phyloP scores from a whole-genome alignment of 53 echinoderm and acorn worm species.

The Patiria pectinifera region DNA sequence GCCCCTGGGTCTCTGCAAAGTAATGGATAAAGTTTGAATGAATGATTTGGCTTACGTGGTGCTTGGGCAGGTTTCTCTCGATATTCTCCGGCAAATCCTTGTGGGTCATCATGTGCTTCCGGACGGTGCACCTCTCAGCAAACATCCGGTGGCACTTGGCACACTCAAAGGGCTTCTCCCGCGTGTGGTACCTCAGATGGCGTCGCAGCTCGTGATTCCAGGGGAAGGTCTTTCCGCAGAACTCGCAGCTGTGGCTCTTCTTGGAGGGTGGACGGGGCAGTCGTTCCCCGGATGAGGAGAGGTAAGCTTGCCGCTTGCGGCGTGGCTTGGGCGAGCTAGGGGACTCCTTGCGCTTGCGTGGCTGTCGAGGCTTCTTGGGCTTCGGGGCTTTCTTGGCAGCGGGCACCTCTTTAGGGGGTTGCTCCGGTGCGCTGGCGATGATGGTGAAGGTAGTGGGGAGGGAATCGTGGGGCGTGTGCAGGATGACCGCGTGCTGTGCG shows the following conservation, averaged over 20 bases:
- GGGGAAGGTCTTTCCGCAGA: constrained; percentile 83
- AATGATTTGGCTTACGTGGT: constrained; percentile 64
- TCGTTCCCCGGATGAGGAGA: constrained; percentile 20
- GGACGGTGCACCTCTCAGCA: constrained; percentile 98
- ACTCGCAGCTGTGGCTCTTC: constrained; percentile 71
- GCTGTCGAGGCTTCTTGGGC: constrained; percentile 50
- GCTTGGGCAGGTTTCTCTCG: constrained; percentile 80
- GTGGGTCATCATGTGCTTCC: constrained; percentile 99
- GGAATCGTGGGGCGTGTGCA: constrained; percentile 24
- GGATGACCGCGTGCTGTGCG: constrained; percentile 20
- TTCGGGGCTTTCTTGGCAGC: constrained; percentile 11
- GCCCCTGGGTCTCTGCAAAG: not conserved
- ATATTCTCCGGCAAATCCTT: constrained; percentile 87
- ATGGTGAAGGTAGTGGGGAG: constrained; percentile 33
- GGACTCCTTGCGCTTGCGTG: constrained; percentile 55
- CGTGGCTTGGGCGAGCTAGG: constrained; percentile 35
- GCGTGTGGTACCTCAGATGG: constrained; percentile 90
- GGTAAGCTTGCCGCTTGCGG: constrained; percentile 27
- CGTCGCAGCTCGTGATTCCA: constrained; percentile 97
- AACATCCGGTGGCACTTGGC: constrained; percentile 89
- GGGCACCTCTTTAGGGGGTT: not conserved
- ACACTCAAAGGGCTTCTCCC: constrained; percentile 98
- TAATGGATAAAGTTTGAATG: not conserved
- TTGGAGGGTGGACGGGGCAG: constrained; percentile 34
- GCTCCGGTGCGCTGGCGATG: constrained; percentile 14